Percentiles rank a stretch among this genome's conserved stretches.
phyloP scores from a whole-genome alignment of 1,140 invertebrate genomes.

The Cylas formicarius region DNA sequence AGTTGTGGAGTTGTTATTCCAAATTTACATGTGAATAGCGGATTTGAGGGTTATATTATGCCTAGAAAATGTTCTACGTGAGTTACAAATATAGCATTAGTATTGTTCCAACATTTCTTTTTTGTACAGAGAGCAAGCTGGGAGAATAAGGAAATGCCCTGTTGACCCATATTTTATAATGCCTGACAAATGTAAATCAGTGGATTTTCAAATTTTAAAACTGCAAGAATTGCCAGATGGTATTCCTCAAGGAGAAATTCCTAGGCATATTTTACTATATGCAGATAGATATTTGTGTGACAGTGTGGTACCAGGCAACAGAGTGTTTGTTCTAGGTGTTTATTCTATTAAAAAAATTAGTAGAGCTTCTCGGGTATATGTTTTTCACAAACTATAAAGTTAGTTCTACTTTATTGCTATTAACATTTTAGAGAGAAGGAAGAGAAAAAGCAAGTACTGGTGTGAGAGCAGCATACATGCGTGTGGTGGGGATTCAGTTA shows the following conservation, averaged over 20 bases:
- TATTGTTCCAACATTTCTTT: slow-evolving; percentile 14
- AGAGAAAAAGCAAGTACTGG: slow-evolving; percentile 84
- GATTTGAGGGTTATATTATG: slow-evolving; percentile 93
- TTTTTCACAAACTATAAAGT: neutral
- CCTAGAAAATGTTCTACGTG: slow-evolving; percentile 92
- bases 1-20: slow-evolving; percentile 84
- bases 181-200: slow-evolving; percentile 95
- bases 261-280: slow-evolving; percentile 91
- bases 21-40: slow-evolving; percentile 87
- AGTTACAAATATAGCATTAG: slow-evolving; percentile 37
- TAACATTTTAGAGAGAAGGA: slow-evolving; percentile 49
- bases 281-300: slow-evolving; percentile 93
- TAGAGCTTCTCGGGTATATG: slow-evolving; percentile 47
- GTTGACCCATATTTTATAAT: slow-evolving; percentile 97
- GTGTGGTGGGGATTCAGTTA: slow-evolving; percentile 87
- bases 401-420: neutral
- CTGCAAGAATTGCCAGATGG: slow-evolving; percentile 94
- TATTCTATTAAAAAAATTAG: slow-evolving; percentile 92
- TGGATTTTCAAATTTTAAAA: slow-evolving; percentile 89
- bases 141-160: slow-evolving; percentile 84
- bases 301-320: slow-evolving; percentile 91
- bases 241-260: slow-evolving; percentile 98
- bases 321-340: slow-evolving; percentile 89
- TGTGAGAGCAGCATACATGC: slow-evolving; percentile 87
- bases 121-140: slow-evolving; percentile 77